Conservation (phyloP, 2,113 vertebrate genomes). For the Cynopterus brachyotis region DNA sequence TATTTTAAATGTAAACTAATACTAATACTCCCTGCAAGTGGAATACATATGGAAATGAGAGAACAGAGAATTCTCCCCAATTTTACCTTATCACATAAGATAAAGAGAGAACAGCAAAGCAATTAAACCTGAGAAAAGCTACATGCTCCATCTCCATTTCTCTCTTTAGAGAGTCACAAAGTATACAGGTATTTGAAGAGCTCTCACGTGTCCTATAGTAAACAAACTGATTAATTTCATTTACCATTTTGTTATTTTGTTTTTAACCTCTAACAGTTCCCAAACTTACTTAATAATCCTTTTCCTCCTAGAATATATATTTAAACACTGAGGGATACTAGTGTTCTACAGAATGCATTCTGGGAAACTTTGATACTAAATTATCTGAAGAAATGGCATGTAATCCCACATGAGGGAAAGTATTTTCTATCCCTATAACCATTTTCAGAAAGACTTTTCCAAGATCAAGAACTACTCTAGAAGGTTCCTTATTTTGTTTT, state of each 20-base stretch:
- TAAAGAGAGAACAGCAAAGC: not conserved
- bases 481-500: not conserved
- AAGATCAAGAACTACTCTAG: not conserved
- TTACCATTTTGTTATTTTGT: not conserved
- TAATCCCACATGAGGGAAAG: not conserved
- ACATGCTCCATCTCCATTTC: not conserved
- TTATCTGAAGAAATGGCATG: not conserved
- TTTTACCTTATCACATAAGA: no score
- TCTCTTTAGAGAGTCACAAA: not conserved
- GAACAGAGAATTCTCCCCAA: not conserved
- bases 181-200: not conserved
- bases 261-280: not conserved
- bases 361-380: slow-evolving; percentile 1
- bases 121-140: not conserved
- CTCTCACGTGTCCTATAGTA: not conserved
- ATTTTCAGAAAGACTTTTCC: not conserved
- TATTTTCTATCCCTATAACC: not conserved
- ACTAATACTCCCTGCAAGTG: not conserved
- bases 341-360: not conserved
- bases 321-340: not conserved
- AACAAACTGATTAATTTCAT: not conserved
- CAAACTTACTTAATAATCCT: not conserved
- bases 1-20: slow-evolving; percentile 24
- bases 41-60: not conserved
- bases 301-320: slow-evolving; percentile 6